Base-by-base conservation (phyloP, 2,113 vertebrate genomes). In the Phalacrocorax pelagicus region DNA sequence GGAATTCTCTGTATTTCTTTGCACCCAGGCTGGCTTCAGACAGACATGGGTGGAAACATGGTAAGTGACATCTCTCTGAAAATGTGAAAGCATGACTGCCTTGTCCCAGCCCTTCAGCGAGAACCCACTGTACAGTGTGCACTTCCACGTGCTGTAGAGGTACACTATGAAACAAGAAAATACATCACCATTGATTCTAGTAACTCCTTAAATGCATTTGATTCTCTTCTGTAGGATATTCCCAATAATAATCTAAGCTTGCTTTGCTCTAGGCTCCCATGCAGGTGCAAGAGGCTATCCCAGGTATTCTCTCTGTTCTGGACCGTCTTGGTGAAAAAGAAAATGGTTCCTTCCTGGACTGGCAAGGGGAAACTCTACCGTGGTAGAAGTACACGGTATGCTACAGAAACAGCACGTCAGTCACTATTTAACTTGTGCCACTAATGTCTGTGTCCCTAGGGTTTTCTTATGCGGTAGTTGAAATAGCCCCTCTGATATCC, bases 1-100 rank as follows among this genome's bases (percentile, higher is more conserved):
- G 97, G 98, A 11, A 98, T 98, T 70, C 97, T 98, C 67, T 97
- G 97, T 8, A 95, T 98, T 42, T 97, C 96, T 24, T 62, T 98
- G 75, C 97, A 98, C 58, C 98, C 98, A 22, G 98, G 98, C 55
- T 98, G 98, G 98, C 97, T 98, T 36, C 96, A 97, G 18, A 98
- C 98, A 12, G 98, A 98, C 90, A 97, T 98, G 97, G 98, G 98
- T 0, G 98, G 98, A 1, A 94, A 95, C 52, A 46, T 91, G 81
- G 98, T 98, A 65, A 97, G 98, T 84, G 52, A 20, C 63, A 51
- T 4, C 20, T 30, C 57, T 46, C 54, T 85, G 73, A 18, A 15
- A 34, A 38, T 0, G 15, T 13, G 15, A 3, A 51, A 46, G 9
- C 3, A 7, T 6, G 57, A 49, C 19, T 66, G 67, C 34, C 20